Percentiles rank a stretch among this genome's conserved stretches.
phyloP scores from a whole-genome alignment of 1,140 invertebrate species.

The Oedothorax gibbosus region DNA sequence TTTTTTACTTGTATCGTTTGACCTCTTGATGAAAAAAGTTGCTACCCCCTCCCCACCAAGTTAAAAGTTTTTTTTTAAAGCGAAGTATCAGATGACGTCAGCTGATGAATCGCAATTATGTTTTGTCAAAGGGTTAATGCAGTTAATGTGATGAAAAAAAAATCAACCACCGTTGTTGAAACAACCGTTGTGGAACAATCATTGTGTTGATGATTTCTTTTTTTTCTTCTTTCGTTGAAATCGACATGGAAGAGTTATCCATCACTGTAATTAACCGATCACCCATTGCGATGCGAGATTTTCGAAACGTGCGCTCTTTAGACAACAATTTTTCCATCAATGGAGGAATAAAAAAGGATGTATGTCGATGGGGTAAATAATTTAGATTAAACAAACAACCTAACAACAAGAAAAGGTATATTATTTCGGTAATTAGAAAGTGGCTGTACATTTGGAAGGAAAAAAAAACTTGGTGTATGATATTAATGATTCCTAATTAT shows the following conservation, averaged over 20 bases:
- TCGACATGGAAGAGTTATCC: neutral
- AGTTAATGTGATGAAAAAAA: constrained; percentile 18
- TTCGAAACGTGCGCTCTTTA: too few relatives aligned
- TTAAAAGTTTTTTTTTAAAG: constrained; percentile 9
- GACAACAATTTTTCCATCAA: too few relatives aligned
- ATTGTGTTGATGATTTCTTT: constrained; percentile 3
- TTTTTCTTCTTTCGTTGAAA: neutral
- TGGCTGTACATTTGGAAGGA: too few relatives aligned
- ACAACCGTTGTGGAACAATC: neutral
- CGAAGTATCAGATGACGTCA: constrained; percentile 35
- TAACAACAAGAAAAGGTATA: too few relatives aligned
- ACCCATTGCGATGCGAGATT: neutral
- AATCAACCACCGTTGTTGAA: too few relatives aligned
- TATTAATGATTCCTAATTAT: too few relatives aligned
- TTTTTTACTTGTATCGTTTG: constrained; percentile 6
- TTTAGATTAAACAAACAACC: too few relatives aligned
- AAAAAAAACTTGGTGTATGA: too few relatives aligned
- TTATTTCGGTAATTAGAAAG: too few relatives aligned
- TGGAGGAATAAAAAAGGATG: too few relatives aligned
- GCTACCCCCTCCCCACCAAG: neutral
- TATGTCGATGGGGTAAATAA: too few relatives aligned
- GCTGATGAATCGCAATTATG: constrained; percentile 31
- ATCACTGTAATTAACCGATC: constrained; percentile 28
- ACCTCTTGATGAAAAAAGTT: constrained; percentile 1
- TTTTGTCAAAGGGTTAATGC: constrained; percentile 46